phyloP scores from a whole-genome alignment of 2,113 vertebrate species.

The Pheucticus melanocephalus region DNA sequence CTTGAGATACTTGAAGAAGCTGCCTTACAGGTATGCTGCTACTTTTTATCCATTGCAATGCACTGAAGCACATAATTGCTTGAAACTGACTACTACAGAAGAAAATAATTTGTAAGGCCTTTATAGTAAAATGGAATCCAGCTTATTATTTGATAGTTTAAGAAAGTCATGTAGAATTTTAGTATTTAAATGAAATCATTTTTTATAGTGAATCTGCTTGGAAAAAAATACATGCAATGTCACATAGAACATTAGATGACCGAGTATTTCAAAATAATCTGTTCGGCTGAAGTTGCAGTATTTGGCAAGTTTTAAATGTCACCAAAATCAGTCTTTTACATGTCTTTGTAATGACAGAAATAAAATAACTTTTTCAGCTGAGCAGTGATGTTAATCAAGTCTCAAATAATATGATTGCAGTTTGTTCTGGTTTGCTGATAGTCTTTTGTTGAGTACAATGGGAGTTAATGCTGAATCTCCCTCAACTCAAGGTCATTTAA shows the following conservation, averaged over 20 bases:
- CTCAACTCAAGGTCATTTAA: background rate
- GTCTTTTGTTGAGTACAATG: background rate
- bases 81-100: background rate
- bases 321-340: background rate
- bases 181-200: background rate
- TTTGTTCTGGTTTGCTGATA: background rate
- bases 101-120: background rate
- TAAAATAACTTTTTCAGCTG: background rate
- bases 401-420: background rate
- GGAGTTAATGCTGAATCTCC: background rate
- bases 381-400: background rate
- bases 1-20: constrained; percentile 98
- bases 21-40: constrained; percentile 85
- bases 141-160: background rate
- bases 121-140: background rate
- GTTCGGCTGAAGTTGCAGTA: background rate
- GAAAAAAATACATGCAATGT: background rate
- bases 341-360: background rate
- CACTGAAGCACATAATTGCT: background rate
- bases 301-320: background rate
- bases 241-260: background rate
- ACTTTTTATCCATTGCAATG: background rate
- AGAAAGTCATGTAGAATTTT: background rate
- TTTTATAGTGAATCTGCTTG: background rate
- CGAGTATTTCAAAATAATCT: background rate